A percentile compares a stretch with the other conserved stretches of the same genome.
Conservation (phyloP, 2,888 invertebrate species). For the Chrysodeixis includens region DNA sequence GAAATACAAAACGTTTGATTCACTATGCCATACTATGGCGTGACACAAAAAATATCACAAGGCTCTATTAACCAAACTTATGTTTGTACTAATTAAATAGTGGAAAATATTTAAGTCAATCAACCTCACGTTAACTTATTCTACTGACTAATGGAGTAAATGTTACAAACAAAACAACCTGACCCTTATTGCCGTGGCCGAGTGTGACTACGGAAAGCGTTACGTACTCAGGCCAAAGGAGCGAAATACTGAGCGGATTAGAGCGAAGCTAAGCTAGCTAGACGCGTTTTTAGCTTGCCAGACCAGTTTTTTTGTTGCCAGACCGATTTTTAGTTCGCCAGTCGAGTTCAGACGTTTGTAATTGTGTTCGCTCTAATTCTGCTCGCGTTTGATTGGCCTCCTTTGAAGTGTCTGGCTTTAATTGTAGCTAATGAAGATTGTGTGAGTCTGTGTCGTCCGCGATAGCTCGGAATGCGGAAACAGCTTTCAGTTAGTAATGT, state of each 20-base stretch:
- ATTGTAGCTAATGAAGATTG: conserved; percentile 6
- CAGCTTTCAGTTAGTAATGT: neutral
- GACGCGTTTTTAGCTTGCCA: conserved; percentile 34
- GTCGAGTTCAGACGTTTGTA: conserved; percentile 21
- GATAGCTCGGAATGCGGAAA: neutral
- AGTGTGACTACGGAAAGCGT: conserved; percentile 27
- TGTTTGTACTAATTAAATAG: too few relatives aligned
- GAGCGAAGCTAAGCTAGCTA: conserved; percentile 29
- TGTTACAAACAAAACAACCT: conserved; percentile 31
- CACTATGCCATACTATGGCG: too few relatives aligned
- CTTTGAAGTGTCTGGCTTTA: conserved; percentile 11
- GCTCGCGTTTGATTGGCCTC: conserved; percentile 19
- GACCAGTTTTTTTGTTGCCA: conserved; percentile 22
- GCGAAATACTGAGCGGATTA: conserved; percentile 38
- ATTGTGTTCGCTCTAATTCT: conserved; percentile 25
- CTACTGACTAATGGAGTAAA: neutral
- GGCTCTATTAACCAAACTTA: too few relatives aligned
- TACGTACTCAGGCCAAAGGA: conserved; percentile 23
- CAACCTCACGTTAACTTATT: too few relatives aligned
- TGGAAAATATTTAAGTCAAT: too few relatives aligned
- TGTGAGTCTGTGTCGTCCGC: conserved; percentile 3
- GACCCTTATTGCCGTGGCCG: conserved; percentile 1
- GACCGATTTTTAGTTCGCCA: conserved; percentile 34
- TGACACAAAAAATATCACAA: too few relatives aligned
- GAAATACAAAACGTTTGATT: too few relatives aligned